Evolutionary conservation across 2,888 invertebrate species (phyloP).

Genomic region (Entomobrya proxima): DNA sequence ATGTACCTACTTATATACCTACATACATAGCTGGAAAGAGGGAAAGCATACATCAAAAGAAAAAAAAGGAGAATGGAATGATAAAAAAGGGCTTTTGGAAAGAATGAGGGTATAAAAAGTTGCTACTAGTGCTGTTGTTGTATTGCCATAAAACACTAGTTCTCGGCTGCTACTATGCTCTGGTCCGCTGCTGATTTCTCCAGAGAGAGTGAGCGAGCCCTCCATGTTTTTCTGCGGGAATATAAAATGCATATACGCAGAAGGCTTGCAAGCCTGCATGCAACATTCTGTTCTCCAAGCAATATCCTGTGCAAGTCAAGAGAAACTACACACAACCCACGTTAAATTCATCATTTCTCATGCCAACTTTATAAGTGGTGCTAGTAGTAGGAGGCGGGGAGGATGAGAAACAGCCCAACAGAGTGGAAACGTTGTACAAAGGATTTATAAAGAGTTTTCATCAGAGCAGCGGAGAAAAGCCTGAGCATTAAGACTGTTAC

Average conservation of each 20-base stretch:
- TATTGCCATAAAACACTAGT: not conserved
- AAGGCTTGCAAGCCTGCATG: not conserved
- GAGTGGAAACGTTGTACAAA: not conserved
- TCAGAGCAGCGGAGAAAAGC: conserved; percentile 10
- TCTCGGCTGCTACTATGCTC: not conserved
- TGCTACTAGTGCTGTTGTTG: not conserved
- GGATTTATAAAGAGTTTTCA: conserved; percentile 50
- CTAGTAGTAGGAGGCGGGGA: conserved; percentile 4
- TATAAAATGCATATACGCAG: not conserved
- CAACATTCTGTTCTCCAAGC: no score
- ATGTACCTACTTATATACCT: not conserved
- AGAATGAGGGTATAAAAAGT: not conserved
- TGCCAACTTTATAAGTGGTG: not conserved
- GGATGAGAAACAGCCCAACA: conserved; percentile 22
- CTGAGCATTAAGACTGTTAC: no score
- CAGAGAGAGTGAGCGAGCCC: conserved; percentile 25
- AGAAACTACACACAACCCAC: not conserved
- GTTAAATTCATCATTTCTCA: conserved; percentile 28
- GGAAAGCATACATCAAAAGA: not conserved
- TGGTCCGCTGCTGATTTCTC: conserved; percentile 40
- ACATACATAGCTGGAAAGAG: not conserved
- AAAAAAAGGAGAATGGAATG: not conserved
- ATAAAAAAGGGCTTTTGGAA: not conserved
- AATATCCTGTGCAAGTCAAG: no score
- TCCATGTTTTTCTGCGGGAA: not conserved